Evolutionary conservation across 2,888 invertebrate species (phyloP), one percentile per base, ranked within the genome.

Genomic region (Alloplasta piceator): DNA sequence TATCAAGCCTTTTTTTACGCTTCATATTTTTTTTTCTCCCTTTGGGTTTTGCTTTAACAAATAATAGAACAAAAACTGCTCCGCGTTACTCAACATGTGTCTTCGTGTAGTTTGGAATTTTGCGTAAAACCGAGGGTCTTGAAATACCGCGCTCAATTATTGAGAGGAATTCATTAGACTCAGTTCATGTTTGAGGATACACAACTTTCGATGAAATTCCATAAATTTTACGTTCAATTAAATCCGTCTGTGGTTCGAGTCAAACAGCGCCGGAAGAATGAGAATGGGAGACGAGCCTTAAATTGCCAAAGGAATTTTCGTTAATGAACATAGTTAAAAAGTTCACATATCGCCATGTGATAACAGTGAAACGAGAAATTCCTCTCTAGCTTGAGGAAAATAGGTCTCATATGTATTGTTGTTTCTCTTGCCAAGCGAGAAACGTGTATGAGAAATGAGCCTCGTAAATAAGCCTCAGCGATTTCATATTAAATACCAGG

Each of bases 401-500:
- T 79, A 60, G 36, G 7, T 56, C 10, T 26, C 46, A n/a, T 39
- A 56, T 4, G 12, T 9, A 52, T 41, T 38, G 12, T 6, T n/a
- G 7, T 52, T 41, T 46, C 43, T 36, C 36, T 16, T 38, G 7
- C 10, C 12, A 52, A 4, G 50, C 9, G 10, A 36, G 41, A 48
- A 52, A 63, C 3, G 3, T 26, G 26, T 26, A 26, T 41, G 12
- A n/a, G 36, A 63, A 10, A 80, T 64, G 16, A 26, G 41, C 58
- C 38, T 63, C 43, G 61, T 43, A 38, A 50, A 68, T 64, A 66
- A 72, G 16, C 46, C 43, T 41, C 71, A 16, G 7, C 16, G 36
- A 72, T 72, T 80, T 38, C 41, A 43, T 55, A 48, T 67, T 58
- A 79, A 77, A 64, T 70, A 41, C 58, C 60, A 2, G 66, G 58